Evolutionary conservation across 2,797 vertebrate genomes (phyloP).

Genomic region (Percopsis omiscomaycus): DNA sequence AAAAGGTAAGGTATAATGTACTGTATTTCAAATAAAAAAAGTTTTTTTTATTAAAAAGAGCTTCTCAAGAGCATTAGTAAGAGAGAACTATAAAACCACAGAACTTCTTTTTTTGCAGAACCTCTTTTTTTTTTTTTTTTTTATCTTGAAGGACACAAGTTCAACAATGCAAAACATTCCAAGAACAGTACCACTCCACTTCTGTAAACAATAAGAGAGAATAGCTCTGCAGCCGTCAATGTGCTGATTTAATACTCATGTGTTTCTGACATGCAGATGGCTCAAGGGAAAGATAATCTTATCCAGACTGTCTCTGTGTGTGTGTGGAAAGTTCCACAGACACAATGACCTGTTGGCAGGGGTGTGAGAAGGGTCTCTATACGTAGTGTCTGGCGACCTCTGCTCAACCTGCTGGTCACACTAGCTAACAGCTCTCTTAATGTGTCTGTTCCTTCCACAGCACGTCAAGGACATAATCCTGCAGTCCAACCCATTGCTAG

Average conservation of each 20-base stretch:
- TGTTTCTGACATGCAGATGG: slow-evolving; percentile 67
- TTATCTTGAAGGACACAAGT: slow-evolving; percentile 19
- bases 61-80: not conserved
- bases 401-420: slow-evolving; percentile 15
- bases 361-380: slow-evolving; percentile 40
- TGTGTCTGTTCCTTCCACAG: slow-evolving; percentile 68
- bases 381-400: slow-evolving; percentile 22
- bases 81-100: not conserved
- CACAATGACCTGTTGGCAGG: slow-evolving; percentile 22
- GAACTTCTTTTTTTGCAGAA: slow-evolving; percentile 4
- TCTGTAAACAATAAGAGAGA: slow-evolving; percentile 53
- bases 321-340: slow-evolving; percentile 64
- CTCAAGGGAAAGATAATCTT: slow-evolving; percentile 62
- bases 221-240: slow-evolving; percentile 47
- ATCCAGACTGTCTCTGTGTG: slow-evolving; percentile 42
- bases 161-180: slow-evolving; percentile 33
- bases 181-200: slow-evolving; percentile 35
- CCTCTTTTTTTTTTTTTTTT: slow-evolving; percentile 18
- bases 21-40: no score
- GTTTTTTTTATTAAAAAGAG: not conserved
- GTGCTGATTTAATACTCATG: slow-evolving; percentile 65
- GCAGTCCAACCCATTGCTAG: slow-evolving; percentile 95
- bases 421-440: slow-evolving; percentile 35
- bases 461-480: slow-evolving; percentile 99
- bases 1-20: no score